Percentiles rank a stretch among this genome's conserved stretches.
Conservation (phyloP, 2,113 vertebrate genomes). For the Alligator sinensis region DNA sequence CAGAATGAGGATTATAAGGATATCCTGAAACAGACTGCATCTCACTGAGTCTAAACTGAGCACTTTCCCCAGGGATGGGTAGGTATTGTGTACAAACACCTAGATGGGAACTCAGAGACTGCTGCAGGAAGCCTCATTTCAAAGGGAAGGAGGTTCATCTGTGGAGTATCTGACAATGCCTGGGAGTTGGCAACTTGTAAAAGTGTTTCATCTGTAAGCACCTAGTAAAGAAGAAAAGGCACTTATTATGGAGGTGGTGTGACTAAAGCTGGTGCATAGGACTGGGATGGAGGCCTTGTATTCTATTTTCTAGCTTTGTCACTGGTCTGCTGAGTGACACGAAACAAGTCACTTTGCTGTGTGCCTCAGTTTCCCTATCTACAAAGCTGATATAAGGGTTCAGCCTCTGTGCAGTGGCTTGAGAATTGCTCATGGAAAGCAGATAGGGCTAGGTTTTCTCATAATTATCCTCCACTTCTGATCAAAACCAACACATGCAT, state of each 20-base stretch:
- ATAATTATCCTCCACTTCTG: accelerated
- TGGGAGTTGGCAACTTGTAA: neutral
- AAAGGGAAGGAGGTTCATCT: neutral
- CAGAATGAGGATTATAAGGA: neutral
- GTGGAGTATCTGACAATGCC: neutral
- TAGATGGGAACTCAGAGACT: neutral
- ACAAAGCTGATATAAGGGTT: neutral
- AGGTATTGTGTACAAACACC: neutral
- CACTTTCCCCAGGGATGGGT: neutral
- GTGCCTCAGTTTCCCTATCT: neutral
- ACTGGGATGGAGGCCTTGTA: neutral
- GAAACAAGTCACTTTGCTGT: neutral
- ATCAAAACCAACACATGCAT: neutral
- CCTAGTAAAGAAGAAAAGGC: neutral
- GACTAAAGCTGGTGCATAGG: neutral
- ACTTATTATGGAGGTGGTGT: neutral
- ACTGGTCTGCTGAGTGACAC: neutral
- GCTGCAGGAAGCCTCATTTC: neutral
- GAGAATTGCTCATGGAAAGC: neutral
- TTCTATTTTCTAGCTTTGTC: neutral
- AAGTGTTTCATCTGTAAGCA: neutral
- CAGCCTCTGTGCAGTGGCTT: neutral
- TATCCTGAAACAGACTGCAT: conserved; percentile 25
- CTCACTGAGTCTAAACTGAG: neutral
- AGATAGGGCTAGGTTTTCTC: neutral